These are phyloP conservation scores for Siniperca knerii DNA, from an alignment of 2,113 vertebrate species.

Conservation along the genomic window DNA sequence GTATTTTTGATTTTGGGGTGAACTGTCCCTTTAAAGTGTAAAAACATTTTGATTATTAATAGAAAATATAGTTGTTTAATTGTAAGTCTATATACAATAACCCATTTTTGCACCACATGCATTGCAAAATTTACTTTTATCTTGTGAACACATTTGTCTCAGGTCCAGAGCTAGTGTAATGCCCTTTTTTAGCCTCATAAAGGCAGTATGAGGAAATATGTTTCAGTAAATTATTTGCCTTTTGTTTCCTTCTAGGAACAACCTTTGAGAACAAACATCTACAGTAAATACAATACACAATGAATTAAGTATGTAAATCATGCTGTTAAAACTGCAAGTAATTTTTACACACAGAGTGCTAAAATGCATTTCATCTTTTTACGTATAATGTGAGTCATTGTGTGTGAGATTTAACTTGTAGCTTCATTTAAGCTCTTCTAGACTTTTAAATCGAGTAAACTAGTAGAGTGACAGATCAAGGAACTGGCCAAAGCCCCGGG, in stretches of 20 bases:
- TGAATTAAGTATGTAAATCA: neutral
- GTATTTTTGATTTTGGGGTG: too few relatives aligned
- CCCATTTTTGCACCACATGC: neutral
- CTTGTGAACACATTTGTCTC: neutral
- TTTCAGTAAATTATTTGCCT: neutral
- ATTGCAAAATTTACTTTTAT: neutral
- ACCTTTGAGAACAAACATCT: neutral
- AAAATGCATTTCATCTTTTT: neutral
- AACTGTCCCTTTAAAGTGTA: neutral
- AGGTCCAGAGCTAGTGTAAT: neutral
- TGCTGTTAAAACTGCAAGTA: neutral
- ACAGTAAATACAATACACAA: neutral
- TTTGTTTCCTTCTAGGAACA: neutral
- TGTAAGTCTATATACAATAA: neutral
- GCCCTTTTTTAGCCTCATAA: neutral
- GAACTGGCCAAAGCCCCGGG: neutral
- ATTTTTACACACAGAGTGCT: neutral
- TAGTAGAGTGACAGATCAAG: neutral
- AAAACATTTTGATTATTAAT: neutral
- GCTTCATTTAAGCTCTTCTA: constrained; percentile 10
- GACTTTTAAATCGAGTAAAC: neutral
- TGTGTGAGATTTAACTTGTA: neutral
- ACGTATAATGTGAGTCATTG: neutral
- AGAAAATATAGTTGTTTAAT: neutral
- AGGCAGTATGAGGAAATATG: constrained; percentile 28